Conservation (phyloP, 2,888 invertebrate species). For the Drosophila flavopinicola region DNA sequence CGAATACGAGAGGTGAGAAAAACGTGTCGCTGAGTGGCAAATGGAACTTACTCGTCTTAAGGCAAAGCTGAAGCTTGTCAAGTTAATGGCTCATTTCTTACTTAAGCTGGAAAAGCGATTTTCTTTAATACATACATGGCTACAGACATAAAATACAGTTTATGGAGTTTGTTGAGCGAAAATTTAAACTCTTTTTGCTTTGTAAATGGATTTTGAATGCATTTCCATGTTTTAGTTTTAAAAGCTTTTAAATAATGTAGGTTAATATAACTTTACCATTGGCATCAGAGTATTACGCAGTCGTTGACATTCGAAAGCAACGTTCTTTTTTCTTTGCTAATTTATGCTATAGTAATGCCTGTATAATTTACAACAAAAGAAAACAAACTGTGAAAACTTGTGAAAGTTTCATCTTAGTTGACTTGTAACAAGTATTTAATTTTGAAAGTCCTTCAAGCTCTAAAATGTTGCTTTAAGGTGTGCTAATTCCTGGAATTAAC, state of each 20-base stretch:
- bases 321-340: too few relatives aligned
- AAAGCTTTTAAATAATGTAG: neutral
- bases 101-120: slow-evolving; percentile 4
- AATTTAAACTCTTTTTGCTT: slow-evolving; percentile 19
- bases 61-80: slow-evolving; percentile 19
- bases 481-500: too few relatives aligned
- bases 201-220: neutral
- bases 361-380: too few relatives aligned
- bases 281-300: too few relatives aligned
- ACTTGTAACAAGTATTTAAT: too few relatives aligned
- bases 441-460: too few relatives aligned
- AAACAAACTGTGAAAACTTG: too few relatives aligned
- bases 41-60: slow-evolving; percentile 3
- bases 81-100: slow-evolving; percentile 42
- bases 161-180: slow-evolving; percentile 8
- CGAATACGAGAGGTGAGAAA: neutral
- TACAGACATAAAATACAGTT: slow-evolving; percentile 20
- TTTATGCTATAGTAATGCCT: too few relatives aligned
- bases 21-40: slow-evolving; percentile 9
- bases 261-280: too few relatives aligned
- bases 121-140: slow-evolving; percentile 1
- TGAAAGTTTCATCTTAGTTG: too few relatives aligned
- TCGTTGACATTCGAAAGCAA: too few relatives aligned
- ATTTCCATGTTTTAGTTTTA: neutral
- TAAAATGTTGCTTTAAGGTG: too few relatives aligned